Evolutionary conservation across 2,113 vertebrate genomes (phyloP), one percentile per base, ranked within the genome.

Genomic region (Urocolius indicus): DNA sequence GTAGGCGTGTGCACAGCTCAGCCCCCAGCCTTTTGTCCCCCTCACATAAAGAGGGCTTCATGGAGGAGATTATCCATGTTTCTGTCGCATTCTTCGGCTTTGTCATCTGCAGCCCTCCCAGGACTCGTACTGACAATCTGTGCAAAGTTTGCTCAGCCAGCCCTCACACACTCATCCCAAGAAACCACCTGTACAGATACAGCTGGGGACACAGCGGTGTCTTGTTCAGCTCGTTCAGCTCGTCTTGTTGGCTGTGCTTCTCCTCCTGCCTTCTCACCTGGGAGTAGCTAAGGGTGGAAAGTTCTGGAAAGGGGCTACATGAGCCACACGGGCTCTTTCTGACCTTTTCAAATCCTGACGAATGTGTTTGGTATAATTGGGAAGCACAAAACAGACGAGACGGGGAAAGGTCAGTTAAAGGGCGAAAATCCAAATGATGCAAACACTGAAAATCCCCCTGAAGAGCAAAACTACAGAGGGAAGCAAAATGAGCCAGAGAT

Each of bases 291-390:
- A 87, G 29, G 88, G 77, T 49, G 34, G 92, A 95, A 96, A 52
- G 61, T 80, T 90, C 89, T 83, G 89, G 94, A 95, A 95, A 94
- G 73, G 92, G 95, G 66, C 95, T 87, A 79, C 73, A 77, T 65
- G 84, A 95, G 65, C 80, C 90, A 93, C 66, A 51, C 1, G 24
- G 91, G 90, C 62, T 95, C 63, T 54, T 93, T 83, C 57, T 96
- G 94, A 95, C 95, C 96, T 97, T 97, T 97, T 96, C 96, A 96
- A 94, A 79, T 92, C 89, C 86, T 94, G 95, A 95, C 49, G 51
- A 97, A 95, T 96, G 92, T 89, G 90, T 94, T 96, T 96, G 91
- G 95, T 95, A 80, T 94, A 95, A 96, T 97, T 96, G 93, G 95
- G 91, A 96, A 91, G 95, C 91, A 95, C 90, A 90, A 93, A 96